Base-by-base conservation (phyloP, 2,797 vertebrate genomes). In the Amniataba percoides region DNA sequence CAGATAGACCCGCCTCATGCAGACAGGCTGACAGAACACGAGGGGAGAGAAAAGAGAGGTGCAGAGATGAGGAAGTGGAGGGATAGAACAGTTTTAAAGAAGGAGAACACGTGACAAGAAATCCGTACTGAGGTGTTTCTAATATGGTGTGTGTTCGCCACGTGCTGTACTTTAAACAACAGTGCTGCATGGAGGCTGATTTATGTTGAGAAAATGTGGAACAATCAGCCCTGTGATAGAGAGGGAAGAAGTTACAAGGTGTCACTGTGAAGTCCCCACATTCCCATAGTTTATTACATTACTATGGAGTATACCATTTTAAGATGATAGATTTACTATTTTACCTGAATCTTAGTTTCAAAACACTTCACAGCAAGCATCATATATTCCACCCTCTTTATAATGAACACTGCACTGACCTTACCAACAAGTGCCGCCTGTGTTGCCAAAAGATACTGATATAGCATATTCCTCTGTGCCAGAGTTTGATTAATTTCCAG, bases 171-270 rank as follows among this genome's bases (percentile, higher is more conserved):
- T 63, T 16, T 18, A 62, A 52, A 77, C 46, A 52, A 14, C 27
- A 14, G 1, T 18, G 60, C 13, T 25, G 39, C 7, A 25, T 5
- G 23, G 0, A 34, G 31, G 68, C 11, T 62, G 56, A 53, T 59
- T 60, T 19, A 71, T 10, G n/a, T 49, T 25, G 31, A 46, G 36
- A 43, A 39, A 19, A 23, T 59, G 56, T 1, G 25, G 61, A 46
- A 66, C 57, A 15, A 40, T 55, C 49, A 43, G 60, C 39, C 43
- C 36, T 51, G 60, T 75, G 74, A 64, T 63, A 40, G 39, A 49
- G 23, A 53, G 15, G 36, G 1, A 64, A 64, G 45, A 14, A 51
- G 40, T 74, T 46, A 36, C 15, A 49, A 55, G 16, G 36, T 59
- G 69, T 62, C 62, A 67, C 55, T 34, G 34, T 45, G 40, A 61